These are phyloP conservation scores for Falco naumanni DNA, from an alignment of 2,797 vertebrate species.

Conservation along the genomic window DNA sequence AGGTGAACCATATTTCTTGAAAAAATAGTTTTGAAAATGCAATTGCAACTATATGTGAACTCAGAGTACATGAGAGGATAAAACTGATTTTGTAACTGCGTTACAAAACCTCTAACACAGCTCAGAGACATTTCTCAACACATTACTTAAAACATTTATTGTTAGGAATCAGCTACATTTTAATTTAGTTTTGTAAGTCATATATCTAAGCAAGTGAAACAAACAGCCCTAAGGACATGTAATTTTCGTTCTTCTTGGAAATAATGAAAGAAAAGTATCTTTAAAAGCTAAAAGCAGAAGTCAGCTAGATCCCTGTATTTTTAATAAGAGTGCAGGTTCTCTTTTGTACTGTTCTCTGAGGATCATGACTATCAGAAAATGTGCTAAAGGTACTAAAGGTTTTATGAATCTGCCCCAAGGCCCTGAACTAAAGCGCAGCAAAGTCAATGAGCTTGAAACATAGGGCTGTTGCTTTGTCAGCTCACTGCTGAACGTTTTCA, in stretches of 20 bases:
- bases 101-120: neutral
- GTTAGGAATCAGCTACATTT: neutral
- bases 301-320: neutral
- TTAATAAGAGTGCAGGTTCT: neutral
- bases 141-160: neutral
- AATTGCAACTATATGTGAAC: neutral
- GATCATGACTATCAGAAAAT: neutral
- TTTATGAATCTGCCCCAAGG: neutral
- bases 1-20: neutral
- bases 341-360: neutral
- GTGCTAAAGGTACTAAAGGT: neutral
- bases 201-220: neutral
- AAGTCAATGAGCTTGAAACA: constrained; percentile 8
- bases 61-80: neutral
- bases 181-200: neutral
- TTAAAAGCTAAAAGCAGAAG: neutral
- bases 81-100: neutral
- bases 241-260: neutral
- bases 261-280: neutral
- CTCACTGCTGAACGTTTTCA: neutral
- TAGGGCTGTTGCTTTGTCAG: neutral
- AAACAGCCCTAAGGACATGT: neutral
- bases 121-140: neutral
- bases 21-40: neutral
- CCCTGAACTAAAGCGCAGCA: neutral